Evolutionary conservation across 92 coral and sea anemone genomes (phyloP).

Genomic region (Diadumene lineata): DNA sequence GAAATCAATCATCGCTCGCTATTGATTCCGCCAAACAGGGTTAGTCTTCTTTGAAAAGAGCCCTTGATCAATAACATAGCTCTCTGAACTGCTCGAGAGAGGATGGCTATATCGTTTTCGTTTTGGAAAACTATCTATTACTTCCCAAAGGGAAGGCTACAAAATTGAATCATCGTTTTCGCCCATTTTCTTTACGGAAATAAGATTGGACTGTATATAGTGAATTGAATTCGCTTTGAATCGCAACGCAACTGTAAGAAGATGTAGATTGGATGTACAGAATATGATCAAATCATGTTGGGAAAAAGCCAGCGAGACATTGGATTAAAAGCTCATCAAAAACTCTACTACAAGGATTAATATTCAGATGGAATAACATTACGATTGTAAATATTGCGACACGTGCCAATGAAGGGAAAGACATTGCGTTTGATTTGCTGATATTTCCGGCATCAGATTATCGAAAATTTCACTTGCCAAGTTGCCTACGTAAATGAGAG

Average conservation of each 20-base stretch:
- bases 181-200: not conserved
- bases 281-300: not conserved
- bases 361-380: not conserved
- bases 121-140: conserved; percentile 4
- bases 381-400: conserved; percentile 17
- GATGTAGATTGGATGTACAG: conserved; percentile 10
- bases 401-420: conserved; percentile 23
- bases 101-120: conserved; percentile 18
- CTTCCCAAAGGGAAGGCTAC: conserved; percentile 14
- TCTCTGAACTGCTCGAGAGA: conserved; percentile 22
- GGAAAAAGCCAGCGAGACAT: conserved; percentile 23
- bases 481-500: not conserved
- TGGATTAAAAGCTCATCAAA: not conserved
- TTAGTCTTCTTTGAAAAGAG: conserved; percentile 23
- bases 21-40: conserved; percentile 3
- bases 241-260: not conserved
- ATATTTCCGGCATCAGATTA: conserved; percentile 17
- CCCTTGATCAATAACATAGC: conserved; percentile 6
- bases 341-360: conserved; percentile 16
- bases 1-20: conserved; percentile 8
- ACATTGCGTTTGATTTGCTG: not conserved
- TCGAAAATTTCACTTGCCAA: conserved; percentile 7
- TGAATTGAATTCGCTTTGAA: not conserved
- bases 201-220: not conserved
- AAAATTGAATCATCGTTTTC: no score